Base-by-base conservation (phyloP, 2,113 vertebrate genomes). In the Butorides virescens region DNA sequence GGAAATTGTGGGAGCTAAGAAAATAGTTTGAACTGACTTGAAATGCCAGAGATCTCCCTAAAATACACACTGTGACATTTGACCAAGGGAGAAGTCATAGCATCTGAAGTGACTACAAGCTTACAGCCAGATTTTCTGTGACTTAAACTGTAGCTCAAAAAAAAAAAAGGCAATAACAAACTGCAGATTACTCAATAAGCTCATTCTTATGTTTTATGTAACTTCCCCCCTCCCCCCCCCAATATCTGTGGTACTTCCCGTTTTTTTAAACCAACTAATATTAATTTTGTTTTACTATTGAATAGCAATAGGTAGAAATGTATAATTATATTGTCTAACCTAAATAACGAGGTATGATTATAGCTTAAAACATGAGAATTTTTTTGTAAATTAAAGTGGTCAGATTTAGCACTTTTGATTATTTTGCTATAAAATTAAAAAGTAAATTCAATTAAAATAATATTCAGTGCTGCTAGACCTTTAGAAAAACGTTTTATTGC, bases 391-490 rank as follows among this genome's bases (percentile, higher is more conserved):
- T 98, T 97, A 82, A 98, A 94, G 74, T 94, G 95, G 91, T 96
- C 92, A 62, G 91, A 79, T 93, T 94, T 95, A 98, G 98, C 98
- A 98, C 97, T 98, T 98, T 98, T 77, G 66, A 93, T 93, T 96
- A 95, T 94, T 98, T 98, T 98, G 95, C 97, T 97, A 98, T 97
- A 89, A 98, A 98, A 96, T 82, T 62, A 79, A 97, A 97, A 93
- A 97, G 92, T 97, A 97, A 91, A 97, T 97, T 86, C 98, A 87
- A 98, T 98, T 95, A 93, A 97, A 98, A 98, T 98, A 98, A 98
- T 98, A 95, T 76, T 95, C 82, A 91, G 84, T 97, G 98, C 98
- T 98, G 98, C 98, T 98, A 92, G 77, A 97, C 67, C 59, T 93
- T 96, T 89, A 96, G 92, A 97, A 96, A 65, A 52, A 52, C 30